Conservation (phyloP, 2,888 invertebrate species). For the Blastobasis adustella region DNA sequence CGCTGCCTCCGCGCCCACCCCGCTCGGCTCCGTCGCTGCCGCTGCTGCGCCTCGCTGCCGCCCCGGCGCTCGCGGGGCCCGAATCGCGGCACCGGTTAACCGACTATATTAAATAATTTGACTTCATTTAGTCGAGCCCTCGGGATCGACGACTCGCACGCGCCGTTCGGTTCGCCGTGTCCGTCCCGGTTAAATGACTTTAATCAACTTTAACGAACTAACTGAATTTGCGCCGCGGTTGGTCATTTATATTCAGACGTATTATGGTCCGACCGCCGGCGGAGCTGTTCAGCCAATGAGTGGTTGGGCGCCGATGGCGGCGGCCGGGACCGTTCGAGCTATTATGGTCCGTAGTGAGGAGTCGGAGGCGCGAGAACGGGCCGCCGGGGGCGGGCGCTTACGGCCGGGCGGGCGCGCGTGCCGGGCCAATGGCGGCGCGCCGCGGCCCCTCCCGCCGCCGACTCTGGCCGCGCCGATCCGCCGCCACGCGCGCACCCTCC, state of each 20-base stretch:
- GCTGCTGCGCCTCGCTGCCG: conserved; percentile 28
- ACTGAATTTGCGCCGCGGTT: conserved; percentile 73
- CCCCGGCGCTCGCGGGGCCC: conserved; percentile 28
- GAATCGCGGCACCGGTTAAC: conserved; percentile 39
- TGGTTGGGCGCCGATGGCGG: conserved; percentile 28
- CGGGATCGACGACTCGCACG: conserved; percentile 66
- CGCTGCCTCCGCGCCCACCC: conserved; percentile 64
- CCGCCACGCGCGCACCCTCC: conserved; percentile 1
- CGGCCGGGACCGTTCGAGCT: conserved; percentile 21
- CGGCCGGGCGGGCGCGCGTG: conserved; percentile 35
- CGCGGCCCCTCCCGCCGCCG: conserved; percentile 20
- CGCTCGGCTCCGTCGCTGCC: conserved; percentile 63
- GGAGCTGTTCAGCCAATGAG: conserved; percentile 49
- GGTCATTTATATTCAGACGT: conserved; percentile 67
- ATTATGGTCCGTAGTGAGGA: conserved; percentile 40
- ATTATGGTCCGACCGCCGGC: conserved; percentile 59
- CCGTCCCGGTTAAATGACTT: conserved; percentile 74
- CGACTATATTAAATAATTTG: conserved; percentile 66
- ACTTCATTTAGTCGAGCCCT: conserved; percentile 61
- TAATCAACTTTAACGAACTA: conserved; percentile 76
- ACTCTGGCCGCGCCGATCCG: conserved; percentile 27
- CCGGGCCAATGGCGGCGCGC: conserved; percentile 25
- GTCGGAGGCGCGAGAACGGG: conserved; percentile 39
- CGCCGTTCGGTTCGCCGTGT: conserved; percentile 67
- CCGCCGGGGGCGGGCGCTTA: conserved; percentile 42